Percentiles rank a stretch among this genome's conserved stretches.
phyloP scores from a whole-genome alignment of 2,113 vertebrate species.

The Melierax canorus region DNA sequence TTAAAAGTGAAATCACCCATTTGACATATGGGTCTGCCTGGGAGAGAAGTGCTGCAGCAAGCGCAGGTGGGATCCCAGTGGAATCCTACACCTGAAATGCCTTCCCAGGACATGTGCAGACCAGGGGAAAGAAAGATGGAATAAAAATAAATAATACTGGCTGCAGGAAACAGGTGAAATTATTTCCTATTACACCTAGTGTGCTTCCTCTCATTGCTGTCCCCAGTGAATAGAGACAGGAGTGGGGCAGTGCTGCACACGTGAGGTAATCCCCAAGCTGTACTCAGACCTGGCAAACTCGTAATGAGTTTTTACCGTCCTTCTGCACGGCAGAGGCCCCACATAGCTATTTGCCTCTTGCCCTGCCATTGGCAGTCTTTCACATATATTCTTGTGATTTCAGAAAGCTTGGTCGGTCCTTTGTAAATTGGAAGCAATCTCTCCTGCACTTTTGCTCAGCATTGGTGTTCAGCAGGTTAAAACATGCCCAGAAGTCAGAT shows the following conservation, averaged over 20 bases:
- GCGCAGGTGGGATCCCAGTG: not conserved
- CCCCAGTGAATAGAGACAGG: not conserved
- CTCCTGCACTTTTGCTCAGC: not conserved
- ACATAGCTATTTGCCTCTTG: not conserved
- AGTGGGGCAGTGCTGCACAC: not conserved
- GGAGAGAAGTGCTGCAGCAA: not conserved
- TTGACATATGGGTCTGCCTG: not conserved
- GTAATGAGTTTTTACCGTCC: not conserved
- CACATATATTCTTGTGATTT: not conserved
- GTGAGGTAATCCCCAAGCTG: not conserved
- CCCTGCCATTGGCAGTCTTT: not conserved
- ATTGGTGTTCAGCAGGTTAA: not conserved
- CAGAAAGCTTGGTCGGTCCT: not conserved
- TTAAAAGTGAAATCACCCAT: not conserved
- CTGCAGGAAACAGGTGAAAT: not conserved
- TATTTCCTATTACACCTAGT: not conserved
- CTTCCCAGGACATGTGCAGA: not conserved
- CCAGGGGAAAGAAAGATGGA: not conserved
- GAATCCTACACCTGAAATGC: not conserved
- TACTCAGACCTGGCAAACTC: not conserved
- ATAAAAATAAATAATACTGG: not conserved
- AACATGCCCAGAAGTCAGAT: constrained; percentile 20
- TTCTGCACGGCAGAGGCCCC: not conserved
- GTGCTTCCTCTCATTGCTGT: not conserved
- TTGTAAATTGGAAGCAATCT: not conserved